These are phyloP conservation scores for Tenodera sinensis DNA, from an alignment of 2,888 invertebrate species.

Conservation along the genomic window DNA sequence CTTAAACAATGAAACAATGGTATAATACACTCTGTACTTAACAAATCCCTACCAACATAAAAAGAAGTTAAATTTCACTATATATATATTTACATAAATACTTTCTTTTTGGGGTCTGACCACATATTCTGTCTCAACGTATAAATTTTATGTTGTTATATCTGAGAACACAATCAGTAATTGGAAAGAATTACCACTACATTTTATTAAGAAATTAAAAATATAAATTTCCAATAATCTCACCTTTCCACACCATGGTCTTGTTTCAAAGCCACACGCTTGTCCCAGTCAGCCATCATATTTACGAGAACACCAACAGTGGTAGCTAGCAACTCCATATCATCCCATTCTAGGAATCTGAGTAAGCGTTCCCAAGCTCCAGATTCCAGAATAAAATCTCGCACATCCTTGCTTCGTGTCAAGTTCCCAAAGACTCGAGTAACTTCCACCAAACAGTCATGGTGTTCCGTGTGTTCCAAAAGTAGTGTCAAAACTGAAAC, in stretches of 20 bases:
- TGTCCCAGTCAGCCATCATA: slow-evolving; percentile 60
- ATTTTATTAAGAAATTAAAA: too few species aligned
- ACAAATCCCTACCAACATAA: too few species aligned
- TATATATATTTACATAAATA: too few species aligned
- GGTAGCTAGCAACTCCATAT: slow-evolving; percentile 67
- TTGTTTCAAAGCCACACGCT: slow-evolving; percentile 52
- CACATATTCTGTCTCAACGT: too few species aligned
- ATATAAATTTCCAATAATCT: neutral
- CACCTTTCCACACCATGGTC: slow-evolving; percentile 46
- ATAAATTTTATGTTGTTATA: too few species aligned
- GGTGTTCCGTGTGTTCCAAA: slow-evolving; percentile 43
- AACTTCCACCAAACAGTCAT: slow-evolving; percentile 62
- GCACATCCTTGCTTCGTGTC: slow-evolving; percentile 63
- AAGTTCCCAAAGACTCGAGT: slow-evolving; percentile 80
- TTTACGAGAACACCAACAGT: slow-evolving; percentile 81
- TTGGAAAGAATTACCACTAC: too few species aligned
- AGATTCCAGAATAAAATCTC: slow-evolving; percentile 62
- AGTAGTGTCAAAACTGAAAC: slow-evolving; percentile 47
- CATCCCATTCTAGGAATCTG: slow-evolving; percentile 57
- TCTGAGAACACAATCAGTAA: neutral
- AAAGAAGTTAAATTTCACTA: too few species aligned
- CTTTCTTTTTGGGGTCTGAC: too few species aligned
- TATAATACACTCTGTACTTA: too few species aligned
- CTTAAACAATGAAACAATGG: too few species aligned
- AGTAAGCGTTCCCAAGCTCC: slow-evolving; percentile 57